Evolutionary conservation across 2,888 invertebrate species (phyloP), one percentile per base, ranked within the genome.

Genomic region (Iphiclides podalirius): DNA sequence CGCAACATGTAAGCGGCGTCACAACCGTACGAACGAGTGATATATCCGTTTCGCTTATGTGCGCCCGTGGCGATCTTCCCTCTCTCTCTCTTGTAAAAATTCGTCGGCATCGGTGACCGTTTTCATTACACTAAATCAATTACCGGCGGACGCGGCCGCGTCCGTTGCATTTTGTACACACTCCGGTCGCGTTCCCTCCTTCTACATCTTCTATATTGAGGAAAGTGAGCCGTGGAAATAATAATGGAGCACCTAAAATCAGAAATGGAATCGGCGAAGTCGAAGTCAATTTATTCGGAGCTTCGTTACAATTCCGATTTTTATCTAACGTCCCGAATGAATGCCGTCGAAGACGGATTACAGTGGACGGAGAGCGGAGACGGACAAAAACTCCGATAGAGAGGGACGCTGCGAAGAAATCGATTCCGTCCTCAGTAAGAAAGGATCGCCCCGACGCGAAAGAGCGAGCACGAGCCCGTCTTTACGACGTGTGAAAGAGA

Each of bases 91-190:
- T 70, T 72, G 75, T 78, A 76, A 77, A 75, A 71, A 77, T 74
- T 78, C 79, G 80, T 82, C 83, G 77, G 71, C 74, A 71, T 71
- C 78, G 80, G 79, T 83, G 79, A 79, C 75, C 70, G 86, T 86
- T 85, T 87, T 83, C 84, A 88, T 86, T 85, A 81, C 80, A 85
- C 80, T 82, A 78, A 79, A 84, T 84, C 83, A 86, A 84, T 82
- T 81, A 81, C 78, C 61, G 71, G 55, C 57, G 59, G 64, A 67
- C 64, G 66, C 61, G 67, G 66, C 60, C 57, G 37, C 11, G n/a
- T n/a, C n/a, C n/a, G n/a, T n/a, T n/a, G n/a, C n/a, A n/a, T n/a
- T n/a, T n/a, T n/a, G n/a, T n/a, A n/a, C n/a, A n/a, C n/a, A n/a
- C n/a, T n/a, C n/a, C n/a, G n/a, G n/a, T n/a, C n/a, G n/a, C 52